Conservation (phyloP, 2,888 invertebrate genomes). For the Spilosoma lubricipeda region DNA sequence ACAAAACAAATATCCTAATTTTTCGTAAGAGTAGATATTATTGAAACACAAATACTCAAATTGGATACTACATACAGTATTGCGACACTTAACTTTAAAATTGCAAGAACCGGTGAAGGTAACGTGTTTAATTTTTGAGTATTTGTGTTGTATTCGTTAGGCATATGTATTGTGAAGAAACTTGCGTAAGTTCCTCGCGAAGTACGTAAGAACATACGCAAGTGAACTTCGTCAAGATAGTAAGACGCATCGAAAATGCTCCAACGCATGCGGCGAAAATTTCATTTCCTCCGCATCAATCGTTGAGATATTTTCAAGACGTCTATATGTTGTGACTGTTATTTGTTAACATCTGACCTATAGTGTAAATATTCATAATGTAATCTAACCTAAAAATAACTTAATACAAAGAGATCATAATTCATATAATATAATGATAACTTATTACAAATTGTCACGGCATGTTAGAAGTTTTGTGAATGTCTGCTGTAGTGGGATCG, state of each 20-base stretch:
- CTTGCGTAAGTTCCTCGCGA: conserved; percentile 56
- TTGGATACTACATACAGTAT: conserved; percentile 45
- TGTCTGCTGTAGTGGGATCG: conserved; percentile 33
- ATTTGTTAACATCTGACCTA: conserved; percentile 49
- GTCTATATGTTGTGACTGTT: conserved; percentile 62
- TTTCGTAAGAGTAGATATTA: conserved; percentile 62
- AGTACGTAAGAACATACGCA: conserved; percentile 56
- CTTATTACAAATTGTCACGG: conserved; percentile 73
- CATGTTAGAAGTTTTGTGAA: conserved; percentile 49
- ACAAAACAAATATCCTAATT: conserved; percentile 81
- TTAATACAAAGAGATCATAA: conserved; percentile 85
- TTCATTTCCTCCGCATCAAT: conserved; percentile 65
- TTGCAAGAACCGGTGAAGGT: conserved; percentile 59
- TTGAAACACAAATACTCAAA: conserved; percentile 84
- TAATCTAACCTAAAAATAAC: conserved; percentile 72
- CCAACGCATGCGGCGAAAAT: conserved; percentile 66
- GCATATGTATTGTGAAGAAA: conserved; percentile 38
- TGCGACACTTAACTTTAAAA: conserved; percentile 55
- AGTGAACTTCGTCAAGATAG: conserved; percentile 47
- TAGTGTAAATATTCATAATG: conserved; percentile 54
- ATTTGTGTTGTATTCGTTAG: conserved; percentile 77
- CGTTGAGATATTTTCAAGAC: conserved; percentile 61
- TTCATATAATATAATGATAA: conserved; percentile 83
- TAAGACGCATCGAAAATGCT: conserved; percentile 65
- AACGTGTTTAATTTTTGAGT: conserved; percentile 77